Evolutionary conservation across 2,797 vertebrate genomes (phyloP).

Genomic region (Sebastes hubbsi): DNA sequence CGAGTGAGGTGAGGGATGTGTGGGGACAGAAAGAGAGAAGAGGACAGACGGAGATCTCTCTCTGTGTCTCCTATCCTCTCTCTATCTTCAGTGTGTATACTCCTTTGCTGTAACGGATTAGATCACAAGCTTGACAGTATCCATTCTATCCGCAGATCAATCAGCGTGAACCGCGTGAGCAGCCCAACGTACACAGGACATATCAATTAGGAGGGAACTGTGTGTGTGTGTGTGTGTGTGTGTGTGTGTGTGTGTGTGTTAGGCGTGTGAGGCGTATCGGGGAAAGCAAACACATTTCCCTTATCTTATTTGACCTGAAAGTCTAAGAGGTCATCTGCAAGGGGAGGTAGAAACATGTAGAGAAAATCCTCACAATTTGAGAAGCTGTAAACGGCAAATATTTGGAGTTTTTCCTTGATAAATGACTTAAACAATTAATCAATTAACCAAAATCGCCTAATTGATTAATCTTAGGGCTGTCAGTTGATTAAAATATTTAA

Average conservation of each 20-base stretch:
- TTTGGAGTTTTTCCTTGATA: neutral
- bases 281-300: neutral
- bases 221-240: neutral
- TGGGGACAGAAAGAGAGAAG: constrained; percentile 15
- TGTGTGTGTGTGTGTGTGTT: neutral
- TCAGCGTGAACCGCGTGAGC: constrained; percentile 40
- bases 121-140: constrained; percentile 64
- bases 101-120: constrained; percentile 58
- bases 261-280: too few species aligned
- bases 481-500: too few species aligned
- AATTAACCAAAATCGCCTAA: too few species aligned
- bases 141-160: constrained; percentile 64
- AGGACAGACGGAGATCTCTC: constrained; percentile 15
- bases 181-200: constrained; percentile 30
- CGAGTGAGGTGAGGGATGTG: constrained; percentile 51
- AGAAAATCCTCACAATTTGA: neutral
- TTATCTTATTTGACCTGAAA: neutral
- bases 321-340: neutral
- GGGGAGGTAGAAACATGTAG: neutral
- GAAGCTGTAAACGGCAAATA: neutral
- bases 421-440: neutral
- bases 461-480: too few species aligned
- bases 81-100: constrained; percentile 24
- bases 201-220: constrained; percentile 53
- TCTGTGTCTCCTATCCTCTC: constrained; percentile 26